phyloP scores from a whole-genome alignment of 2,888 invertebrate genomes.

The Disparrhopalites patrizii region DNA sequence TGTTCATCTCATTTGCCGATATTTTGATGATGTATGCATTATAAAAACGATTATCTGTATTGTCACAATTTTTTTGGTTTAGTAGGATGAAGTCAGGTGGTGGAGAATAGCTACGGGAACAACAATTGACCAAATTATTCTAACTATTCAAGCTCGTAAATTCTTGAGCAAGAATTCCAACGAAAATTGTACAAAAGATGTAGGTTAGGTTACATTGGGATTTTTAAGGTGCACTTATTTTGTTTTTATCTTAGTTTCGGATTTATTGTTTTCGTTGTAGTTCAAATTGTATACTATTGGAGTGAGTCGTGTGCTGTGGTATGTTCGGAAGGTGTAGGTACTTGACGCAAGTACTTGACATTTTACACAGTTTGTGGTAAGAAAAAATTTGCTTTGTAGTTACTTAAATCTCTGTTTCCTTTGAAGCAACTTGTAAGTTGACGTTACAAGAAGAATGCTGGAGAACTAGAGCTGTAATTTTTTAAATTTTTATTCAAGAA shows the following conservation, averaged over 20 bases:
- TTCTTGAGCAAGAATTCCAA: background rate
- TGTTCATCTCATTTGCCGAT: background rate
- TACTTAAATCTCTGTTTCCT: too few relatives aligned
- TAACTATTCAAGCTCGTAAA: conserved; percentile 30
- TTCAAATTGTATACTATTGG: background rate
- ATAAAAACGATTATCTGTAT: background rate
- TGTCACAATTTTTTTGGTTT: background rate
- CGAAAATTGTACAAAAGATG: conserved; percentile 17
- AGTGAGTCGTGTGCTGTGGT: background rate
- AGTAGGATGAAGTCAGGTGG: conserved; percentile 30
- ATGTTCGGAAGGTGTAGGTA: too few relatives aligned
- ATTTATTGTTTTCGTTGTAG: conserved; percentile 12
- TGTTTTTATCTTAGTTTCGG: conserved; percentile 5
- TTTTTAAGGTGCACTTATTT: conserved; percentile 13
- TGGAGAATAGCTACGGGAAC: conserved; percentile 32
- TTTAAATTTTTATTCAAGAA: too few relatives aligned
- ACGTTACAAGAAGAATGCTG: too few relatives aligned
- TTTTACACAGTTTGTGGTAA: too few relatives aligned
- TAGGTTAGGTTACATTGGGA: conserved; percentile 3
- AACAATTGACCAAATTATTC: conserved; percentile 31
- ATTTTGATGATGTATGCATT: background rate
- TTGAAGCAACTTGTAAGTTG: too few relatives aligned
- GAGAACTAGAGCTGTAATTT: too few relatives aligned
- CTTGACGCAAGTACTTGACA: too few relatives aligned
- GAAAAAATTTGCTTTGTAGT: too few relatives aligned